Conservation (phyloP, 1,140 invertebrate species). For the Holotrichia oblita region DNA sequence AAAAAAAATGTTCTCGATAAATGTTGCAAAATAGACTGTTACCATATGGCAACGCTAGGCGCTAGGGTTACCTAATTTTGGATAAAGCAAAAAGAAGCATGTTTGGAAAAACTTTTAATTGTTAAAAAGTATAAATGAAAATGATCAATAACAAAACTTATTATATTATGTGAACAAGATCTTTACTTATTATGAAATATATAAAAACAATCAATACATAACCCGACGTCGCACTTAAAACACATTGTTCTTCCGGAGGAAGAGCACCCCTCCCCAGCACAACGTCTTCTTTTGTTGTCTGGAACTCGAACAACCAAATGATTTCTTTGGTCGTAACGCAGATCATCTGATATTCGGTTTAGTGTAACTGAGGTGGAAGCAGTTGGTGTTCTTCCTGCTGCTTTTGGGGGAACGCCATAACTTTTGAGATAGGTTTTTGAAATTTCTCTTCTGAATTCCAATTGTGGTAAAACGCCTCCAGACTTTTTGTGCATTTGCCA, state of each 20-base stretch:
- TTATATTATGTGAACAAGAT: too few relatives aligned
- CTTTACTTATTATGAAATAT: slow-evolving; percentile 21
- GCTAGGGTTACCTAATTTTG: too few relatives aligned
- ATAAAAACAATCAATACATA: slow-evolving; percentile 40
- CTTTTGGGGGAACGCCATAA: not conserved
- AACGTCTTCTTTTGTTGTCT: not conserved
- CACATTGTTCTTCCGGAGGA: slow-evolving; percentile 37
- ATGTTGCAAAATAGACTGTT: too few relatives aligned
- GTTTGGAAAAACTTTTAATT: too few relatives aligned
- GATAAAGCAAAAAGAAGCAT: too few relatives aligned
- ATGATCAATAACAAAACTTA: too few relatives aligned
- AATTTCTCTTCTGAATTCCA: not conserved
- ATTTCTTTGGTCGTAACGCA: not conserved
- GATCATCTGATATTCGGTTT: too few relatives aligned
- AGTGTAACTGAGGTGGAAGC: not conserved
- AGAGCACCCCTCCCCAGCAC: not conserved
- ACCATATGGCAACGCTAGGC: too few relatives aligned
- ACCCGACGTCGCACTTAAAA: slow-evolving; percentile 44
- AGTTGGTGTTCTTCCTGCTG: not conserved
- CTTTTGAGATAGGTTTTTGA: not conserved
- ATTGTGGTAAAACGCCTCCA: not conserved
- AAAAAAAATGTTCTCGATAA: too few relatives aligned
- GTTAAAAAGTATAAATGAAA: too few relatives aligned
- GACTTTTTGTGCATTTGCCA: not conserved
- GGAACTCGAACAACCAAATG: not conserved